Evolutionary conservation across 2,797 vertebrate species (phyloP), one percentile per base, ranked within the genome.

Genomic region (Ctenopoma kingsleyae): DNA sequence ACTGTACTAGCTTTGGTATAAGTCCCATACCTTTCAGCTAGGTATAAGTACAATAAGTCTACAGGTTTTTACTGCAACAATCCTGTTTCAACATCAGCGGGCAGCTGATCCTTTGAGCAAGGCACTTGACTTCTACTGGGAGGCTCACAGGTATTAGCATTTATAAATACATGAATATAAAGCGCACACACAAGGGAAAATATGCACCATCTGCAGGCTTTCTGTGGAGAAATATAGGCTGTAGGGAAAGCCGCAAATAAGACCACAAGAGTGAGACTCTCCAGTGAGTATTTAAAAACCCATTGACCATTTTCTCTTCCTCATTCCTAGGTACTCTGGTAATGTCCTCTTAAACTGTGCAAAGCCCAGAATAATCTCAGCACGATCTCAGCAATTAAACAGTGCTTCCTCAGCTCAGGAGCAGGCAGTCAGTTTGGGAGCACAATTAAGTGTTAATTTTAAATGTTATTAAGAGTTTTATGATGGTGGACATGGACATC

Each of bases 301-400:
- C 61, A 27, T 35, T 43, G 69, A 80, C 71, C 43, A 51, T 81
- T 82, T 83, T 77, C 73, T 83, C 55, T 51, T 55, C 43, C 61
- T 82, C 67, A 62, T 86, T 85, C 82, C 60, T n/a, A 56, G 66
- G 40, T 43, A 17, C 15, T 43, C 16, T 43, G 16, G 68, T 88
- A 84, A 86, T 87, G 61, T 86, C 71, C 55, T 80, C 74, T 79
- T 87, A 80, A 89, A 86, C 73, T 83, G 75, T 57, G 71, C 69
- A 82, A 82, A 86, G 84, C 79, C 72, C 12, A 11, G 68, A 85
- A 83, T 81, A 85, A 83, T 77, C 73, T 61, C 55, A 52, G 70
- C 57, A 50, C 75, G 76, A 75, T 72, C 74, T 25, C 51, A 56
- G 74, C 83, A 82, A 90, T 87, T 86, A 88, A 86, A 74, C 75